Conservation (phyloP, 1,140 invertebrate genomes). For the Pomacea maculata region DNA sequence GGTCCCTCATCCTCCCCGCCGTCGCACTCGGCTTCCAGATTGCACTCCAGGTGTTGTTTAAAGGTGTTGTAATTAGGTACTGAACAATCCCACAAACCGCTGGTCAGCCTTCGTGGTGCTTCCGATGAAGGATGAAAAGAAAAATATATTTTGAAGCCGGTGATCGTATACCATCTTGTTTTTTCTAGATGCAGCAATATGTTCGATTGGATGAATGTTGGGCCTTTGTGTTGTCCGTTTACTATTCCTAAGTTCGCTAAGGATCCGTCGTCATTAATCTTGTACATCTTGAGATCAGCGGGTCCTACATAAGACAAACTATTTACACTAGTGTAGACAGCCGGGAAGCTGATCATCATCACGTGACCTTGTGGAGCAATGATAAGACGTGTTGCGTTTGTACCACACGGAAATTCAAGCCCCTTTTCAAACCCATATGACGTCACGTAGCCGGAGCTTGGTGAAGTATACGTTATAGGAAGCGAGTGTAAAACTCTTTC, state of each 20-base stretch:
- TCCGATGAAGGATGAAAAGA: neutral
- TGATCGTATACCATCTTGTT: neutral
- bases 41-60: constrained; percentile 8
- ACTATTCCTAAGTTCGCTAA: neutral
- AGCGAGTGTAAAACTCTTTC: neutral
- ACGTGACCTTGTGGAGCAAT: neutral
- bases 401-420: neutral
- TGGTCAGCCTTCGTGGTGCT: neutral
- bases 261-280: neutral
- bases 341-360: constrained; percentile 6
- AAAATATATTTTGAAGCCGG: constrained; percentile 6
- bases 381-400: neutral
- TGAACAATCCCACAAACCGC: constrained; percentile 4
- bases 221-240: neutral
- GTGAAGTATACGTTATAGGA: neutral
- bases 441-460: neutral
- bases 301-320: neutral
- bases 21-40: neutral
- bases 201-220: neutral
- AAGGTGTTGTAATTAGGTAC: constrained; percentile 1
- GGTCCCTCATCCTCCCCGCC: constrained; percentile 10
- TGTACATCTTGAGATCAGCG: neutral
- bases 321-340: neutral
- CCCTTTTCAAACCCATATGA: neutral
- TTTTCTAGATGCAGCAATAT: neutral